A percentile compares a stretch with the other conserved stretches of the same genome.
Evolutionary conservation across 2,888 invertebrate genomes (phyloP).

Genomic region (Epinotia demarniana): DNA sequence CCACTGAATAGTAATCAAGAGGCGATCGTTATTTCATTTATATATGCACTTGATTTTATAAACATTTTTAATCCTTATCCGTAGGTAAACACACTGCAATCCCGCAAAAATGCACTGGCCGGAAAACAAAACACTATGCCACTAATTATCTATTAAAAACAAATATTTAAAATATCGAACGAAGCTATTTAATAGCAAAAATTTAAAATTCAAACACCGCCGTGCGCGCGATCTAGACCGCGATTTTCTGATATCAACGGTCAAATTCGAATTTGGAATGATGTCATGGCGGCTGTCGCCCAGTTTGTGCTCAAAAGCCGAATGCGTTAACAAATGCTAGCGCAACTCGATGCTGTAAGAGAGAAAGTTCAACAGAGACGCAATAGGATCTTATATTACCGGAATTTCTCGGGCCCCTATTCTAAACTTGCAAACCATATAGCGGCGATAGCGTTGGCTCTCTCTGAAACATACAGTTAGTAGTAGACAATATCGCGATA

Average conservation of each 20-base stretch:
- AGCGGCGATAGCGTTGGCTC: not conserved
- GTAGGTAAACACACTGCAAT: conserved; percentile 23
- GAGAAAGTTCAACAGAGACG: conserved; percentile 77
- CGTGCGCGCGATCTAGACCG: not conserved
- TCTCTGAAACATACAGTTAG: conserved; percentile 3
- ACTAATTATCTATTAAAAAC: conserved; percentile 1
- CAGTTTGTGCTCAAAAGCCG: conserved; percentile 49
- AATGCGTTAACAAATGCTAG: conserved; percentile 66
- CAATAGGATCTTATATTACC: conserved; percentile 48
- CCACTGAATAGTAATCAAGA: not conserved
- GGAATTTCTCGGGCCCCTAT: conserved; percentile 35
- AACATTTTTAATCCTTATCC: conserved; percentile 1
- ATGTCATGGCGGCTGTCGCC: conserved; percentile 52
- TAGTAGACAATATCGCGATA: not conserved
- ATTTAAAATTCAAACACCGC: not conserved
- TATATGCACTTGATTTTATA: not conserved
- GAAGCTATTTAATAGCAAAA: not conserved
- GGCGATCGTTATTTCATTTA: not conserved
- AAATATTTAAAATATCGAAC: not conserved
- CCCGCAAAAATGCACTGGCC: conserved; percentile 15
- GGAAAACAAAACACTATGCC: not conserved
- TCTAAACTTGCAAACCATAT: conserved; percentile 45
- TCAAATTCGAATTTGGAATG: conserved; percentile 49
- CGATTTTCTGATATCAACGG: conserved; percentile 12
- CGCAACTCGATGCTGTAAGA: conserved; percentile 78